Percentiles rank a stretch among this genome's conserved stretches.
These are phyloP conservation scores for Emydocephalus ijimae DNA, from an alignment of 2,113 vertebrate species.

Conservation along the genomic window DNA sequence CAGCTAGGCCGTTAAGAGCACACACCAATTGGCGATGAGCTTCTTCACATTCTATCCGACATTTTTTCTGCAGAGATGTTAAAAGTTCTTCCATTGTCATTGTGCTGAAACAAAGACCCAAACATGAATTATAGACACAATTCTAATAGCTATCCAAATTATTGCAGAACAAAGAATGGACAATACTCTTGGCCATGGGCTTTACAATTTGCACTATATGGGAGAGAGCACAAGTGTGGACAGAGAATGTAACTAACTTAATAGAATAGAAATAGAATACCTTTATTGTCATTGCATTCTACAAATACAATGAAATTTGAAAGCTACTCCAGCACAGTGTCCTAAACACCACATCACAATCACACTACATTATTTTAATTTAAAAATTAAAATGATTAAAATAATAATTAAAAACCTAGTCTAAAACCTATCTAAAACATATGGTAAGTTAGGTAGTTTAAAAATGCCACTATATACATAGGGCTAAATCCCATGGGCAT, in stretches of 20 bases:
- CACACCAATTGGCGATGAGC: constrained; percentile 95
- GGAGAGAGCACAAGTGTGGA: not conserved
- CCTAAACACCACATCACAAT: no score
- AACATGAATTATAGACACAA: constrained; percentile 18
- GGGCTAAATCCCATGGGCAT: no score
- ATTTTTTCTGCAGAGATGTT: constrained; percentile 96
- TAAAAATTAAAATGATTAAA: no score
- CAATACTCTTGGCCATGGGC: not conserved
- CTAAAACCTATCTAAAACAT: no score
- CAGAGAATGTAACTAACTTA: not conserved
- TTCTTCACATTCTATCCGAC: constrained; percentile 94
- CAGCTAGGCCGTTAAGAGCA: constrained; percentile 94
- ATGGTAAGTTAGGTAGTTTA: no score
- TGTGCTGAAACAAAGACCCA: constrained; percentile 76
- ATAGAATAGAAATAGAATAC: no score
- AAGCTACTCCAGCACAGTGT: no score
- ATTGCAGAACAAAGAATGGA: not conserved
- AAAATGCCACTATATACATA: no score
- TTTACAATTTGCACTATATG: not conserved
- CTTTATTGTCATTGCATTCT: no score
- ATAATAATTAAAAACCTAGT: no score
- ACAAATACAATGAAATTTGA: no score
- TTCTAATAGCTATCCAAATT: not conserved
- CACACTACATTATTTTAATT: no score
- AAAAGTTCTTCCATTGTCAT: constrained; percentile 99